These are phyloP conservation scores for Amphibalanus amphitrite DNA, from an alignment of 1,140 invertebrate genomes.

Conservation along the genomic window DNA sequence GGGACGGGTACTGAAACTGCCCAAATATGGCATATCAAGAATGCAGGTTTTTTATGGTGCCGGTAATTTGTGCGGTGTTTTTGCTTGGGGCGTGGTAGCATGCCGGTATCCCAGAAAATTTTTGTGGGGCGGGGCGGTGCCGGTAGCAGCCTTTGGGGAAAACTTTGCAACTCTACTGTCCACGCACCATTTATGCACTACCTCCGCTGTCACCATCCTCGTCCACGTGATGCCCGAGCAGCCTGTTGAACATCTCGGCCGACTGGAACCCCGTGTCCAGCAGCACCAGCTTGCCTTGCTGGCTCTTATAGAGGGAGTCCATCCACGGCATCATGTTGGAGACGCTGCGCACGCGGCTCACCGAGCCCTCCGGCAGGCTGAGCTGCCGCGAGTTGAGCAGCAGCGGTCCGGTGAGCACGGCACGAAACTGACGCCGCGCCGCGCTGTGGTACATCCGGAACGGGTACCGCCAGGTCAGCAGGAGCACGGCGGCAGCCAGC, in stretches of 20 bases:
- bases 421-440: background rate
- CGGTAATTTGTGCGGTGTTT: too few species aligned
- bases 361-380: background rate
- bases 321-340: background rate
- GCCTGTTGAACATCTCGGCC: background rate
- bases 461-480: background rate
- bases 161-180: too few species aligned
- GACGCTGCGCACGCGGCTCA: background rate
- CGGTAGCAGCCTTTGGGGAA: too few species aligned
- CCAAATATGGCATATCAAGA: too few species aligned
- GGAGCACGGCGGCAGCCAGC: background rate
- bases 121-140: too few species aligned
- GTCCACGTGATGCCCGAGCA: background rate
- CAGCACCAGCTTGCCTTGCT: background rate
- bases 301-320: background rate
- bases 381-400: background rate
- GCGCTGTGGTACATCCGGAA: slow-evolving; percentile 1
- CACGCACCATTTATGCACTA: background rate
- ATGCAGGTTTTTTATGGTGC: too few species aligned
- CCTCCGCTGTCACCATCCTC: background rate
- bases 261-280: background rate
- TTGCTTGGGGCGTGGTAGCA: too few species aligned
- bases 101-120: too few species aligned
- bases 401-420: background rate
- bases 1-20: too few species aligned